Evolutionary conservation across 2,113 vertebrate genomes (phyloP).

Genomic region (Polypterus senegalus): DNA sequence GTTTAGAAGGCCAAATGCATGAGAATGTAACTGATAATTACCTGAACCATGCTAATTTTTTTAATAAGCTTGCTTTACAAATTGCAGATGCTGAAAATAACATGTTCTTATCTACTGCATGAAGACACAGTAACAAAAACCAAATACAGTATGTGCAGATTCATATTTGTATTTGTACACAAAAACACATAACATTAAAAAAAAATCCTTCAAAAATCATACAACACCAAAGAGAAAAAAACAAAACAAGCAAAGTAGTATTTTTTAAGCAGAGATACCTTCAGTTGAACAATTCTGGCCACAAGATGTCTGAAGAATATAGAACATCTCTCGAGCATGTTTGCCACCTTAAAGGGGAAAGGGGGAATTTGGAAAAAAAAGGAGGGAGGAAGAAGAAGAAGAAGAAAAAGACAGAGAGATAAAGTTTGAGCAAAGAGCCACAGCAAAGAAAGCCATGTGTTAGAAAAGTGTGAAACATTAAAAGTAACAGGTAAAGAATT

Average conservation of each 20-base stretch:
- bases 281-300: slow-evolving; percentile 98
- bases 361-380: slow-evolving; percentile 59
- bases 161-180: too few relatives aligned
- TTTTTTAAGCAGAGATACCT: slow-evolving; percentile 82
- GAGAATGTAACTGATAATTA: too few relatives aligned
- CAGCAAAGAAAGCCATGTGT: slow-evolving; percentile 18
- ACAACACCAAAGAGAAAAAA: too few relatives aligned
- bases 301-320: slow-evolving; percentile 94
- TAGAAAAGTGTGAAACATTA: slow-evolving; percentile 15
- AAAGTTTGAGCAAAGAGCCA: slow-evolving; percentile 33
- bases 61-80: too few relatives aligned
- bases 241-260: slow-evolving; percentile 13
- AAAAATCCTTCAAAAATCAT: too few relatives aligned
- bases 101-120: too few relatives aligned
- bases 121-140: too few relatives aligned
- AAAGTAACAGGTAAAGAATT: slow-evolving; percentile 9
- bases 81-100: too few relatives aligned
- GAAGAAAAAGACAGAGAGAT: slow-evolving; percentile 65
- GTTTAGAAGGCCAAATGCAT: too few relatives aligned
- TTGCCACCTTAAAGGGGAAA: slow-evolving; percentile 89
- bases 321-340: slow-evolving; percentile 97
- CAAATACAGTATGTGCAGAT: too few relatives aligned
- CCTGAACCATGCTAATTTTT: too few relatives aligned
- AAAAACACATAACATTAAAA: too few relatives aligned
- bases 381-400: slow-evolving; percentile 61